These are phyloP conservation scores for Unio delphinus DNA, from an alignment of 2,888 invertebrate species.

Conservation along the genomic window DNA sequence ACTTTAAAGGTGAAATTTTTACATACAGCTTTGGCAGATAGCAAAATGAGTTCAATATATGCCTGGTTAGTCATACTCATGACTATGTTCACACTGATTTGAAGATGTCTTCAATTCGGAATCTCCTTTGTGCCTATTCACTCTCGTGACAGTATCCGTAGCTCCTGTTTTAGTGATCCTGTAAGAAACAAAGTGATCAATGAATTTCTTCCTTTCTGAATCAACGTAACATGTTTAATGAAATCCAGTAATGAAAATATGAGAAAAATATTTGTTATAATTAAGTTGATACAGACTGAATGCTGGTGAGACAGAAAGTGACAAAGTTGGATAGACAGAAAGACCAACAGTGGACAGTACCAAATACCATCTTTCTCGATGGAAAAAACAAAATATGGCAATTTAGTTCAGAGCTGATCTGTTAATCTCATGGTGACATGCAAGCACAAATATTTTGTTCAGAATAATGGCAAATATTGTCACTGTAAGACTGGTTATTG, in stretches of 20 bases:
- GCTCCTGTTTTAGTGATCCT: slow-evolving; percentile 55
- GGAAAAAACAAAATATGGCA: too few species aligned
- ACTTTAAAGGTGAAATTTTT: too few species aligned
- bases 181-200: slow-evolving; percentile 7
- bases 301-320: neutral
- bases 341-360: too few species aligned
- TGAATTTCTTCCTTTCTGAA: neutral
- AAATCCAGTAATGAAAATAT: neutral
- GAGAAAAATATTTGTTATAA: neutral
- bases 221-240: neutral
- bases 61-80: slow-evolving; percentile 56
- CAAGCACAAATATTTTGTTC: too few species aligned
- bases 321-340: neutral
- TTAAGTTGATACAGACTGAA: neutral
- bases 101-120: slow-evolving; percentile 23
- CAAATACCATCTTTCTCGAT: too few species aligned
- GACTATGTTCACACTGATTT: slow-evolving; percentile 61
- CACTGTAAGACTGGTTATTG: neutral
- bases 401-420: too few species aligned
- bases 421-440: too few species aligned
- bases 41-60: too few species aligned
- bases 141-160: slow-evolving; percentile 47
- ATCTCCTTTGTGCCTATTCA: slow-evolving; percentile 43
- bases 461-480: neutral
- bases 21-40: too few species aligned